These are phyloP conservation scores for western clawed frog (Xenopus tropicalis) DNA, from an alignment of 2,113 vertebrate genomes.

Conservation along the genomic window UCB_Xtro_10.0 CM004445.2:48056501-48057000, in stretches of 20 bases:
- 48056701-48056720: slow-evolving; percentile 4
- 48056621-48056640: not conserved
- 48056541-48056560: slow-evolving; percentile 4
- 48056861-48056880: not conserved
- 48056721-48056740: slow-evolving; percentile 5
- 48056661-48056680: not conserved
- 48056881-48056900: not conserved
- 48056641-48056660: not conserved
- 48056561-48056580: slow-evolving; percentile 9
- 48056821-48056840: slow-evolving; percentile 5
- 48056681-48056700: not conserved
- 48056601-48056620: not conserved
- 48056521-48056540: not conserved
- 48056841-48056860: slow-evolving; percentile 11
- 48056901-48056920: not conserved
- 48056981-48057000: not conserved
- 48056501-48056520: not conserved
- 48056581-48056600: not conserved
- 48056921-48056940: not conserved
- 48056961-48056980: not conserved
- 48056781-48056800: slow-evolving; percentile 5
- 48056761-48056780: slow-evolving; percentile 7
- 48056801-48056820: slow-evolving; percentile 4
- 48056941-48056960: not conserved
- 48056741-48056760: slow-evolving; percentile 2